Evolutionary conservation across 2,797 vertebrate genomes (phyloP).

Genomic region (Pyrocephalus nanus): DNA sequence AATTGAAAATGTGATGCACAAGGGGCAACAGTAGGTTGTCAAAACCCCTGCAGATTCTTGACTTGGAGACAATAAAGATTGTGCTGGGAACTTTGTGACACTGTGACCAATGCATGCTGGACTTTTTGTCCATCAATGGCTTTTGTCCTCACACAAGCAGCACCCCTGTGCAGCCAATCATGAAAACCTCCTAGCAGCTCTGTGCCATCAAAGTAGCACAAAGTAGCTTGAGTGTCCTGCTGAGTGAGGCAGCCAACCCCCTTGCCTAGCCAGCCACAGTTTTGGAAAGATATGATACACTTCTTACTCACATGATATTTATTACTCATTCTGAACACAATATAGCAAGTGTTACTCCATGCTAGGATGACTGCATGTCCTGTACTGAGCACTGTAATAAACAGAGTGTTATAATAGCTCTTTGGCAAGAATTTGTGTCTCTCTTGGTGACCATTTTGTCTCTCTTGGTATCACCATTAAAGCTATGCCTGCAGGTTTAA

Average conservation of each 20-base stretch:
- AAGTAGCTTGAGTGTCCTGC: not conserved
- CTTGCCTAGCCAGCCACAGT: not conserved
- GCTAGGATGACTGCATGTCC: slow-evolving; percentile 2
- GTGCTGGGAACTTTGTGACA: not conserved
- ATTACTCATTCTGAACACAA: slow-evolving; percentile 32
- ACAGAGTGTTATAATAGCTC: not conserved
- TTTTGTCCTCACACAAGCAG: not conserved
- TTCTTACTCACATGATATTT: not conserved
- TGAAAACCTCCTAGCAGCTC: not conserved
- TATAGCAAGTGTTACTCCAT: not conserved
- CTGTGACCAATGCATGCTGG: not conserved
- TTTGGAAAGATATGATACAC: not conserved
- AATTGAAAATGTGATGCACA: not conserved
- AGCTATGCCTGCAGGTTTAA: not conserved
- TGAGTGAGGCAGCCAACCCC: not conserved
- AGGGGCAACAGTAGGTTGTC: not conserved
- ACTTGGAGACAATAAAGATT: not conserved
- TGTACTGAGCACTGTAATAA: not conserved
- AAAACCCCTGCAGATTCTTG: not conserved
- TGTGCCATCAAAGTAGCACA: not conserved
- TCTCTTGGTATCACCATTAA: not conserved
- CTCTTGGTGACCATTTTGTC: not conserved
- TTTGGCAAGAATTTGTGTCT: not conserved
- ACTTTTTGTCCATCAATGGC: not conserved
- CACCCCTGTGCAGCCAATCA: not conserved